phyloP scores from a whole-genome alignment of 2,797 vertebrate genomes.

The Peromyscus eremicus region DNA sequence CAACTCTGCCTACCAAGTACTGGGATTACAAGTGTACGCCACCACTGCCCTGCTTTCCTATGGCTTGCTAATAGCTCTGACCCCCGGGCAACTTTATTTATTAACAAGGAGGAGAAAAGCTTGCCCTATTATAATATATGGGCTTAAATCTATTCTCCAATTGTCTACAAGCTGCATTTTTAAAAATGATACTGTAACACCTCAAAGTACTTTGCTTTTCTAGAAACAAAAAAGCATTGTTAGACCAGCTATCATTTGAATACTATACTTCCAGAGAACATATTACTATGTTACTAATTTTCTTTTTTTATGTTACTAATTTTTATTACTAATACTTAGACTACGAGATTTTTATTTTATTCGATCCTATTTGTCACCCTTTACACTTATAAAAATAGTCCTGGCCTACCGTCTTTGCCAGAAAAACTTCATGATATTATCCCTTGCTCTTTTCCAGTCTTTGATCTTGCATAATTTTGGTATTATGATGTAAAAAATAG shows the following conservation, averaged over 20 bases:
- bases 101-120: neutral
- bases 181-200: neutral
- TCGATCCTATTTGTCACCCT: neutral
- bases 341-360: neutral
- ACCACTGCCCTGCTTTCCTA: too few relatives aligned
- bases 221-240: neutral
- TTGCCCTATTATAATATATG: neutral
- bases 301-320: neutral
- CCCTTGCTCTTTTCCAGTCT: neutral
- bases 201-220: conserved; percentile 15
- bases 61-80: too few relatives aligned
- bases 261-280: neutral
- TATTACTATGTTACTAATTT: neutral
- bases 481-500: neutral
- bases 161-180: neutral
- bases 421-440: neutral
- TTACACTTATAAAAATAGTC: neutral
- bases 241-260: neutral
- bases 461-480: neutral
- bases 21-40: too few relatives aligned
- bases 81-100: too few relatives aligned
- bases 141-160: neutral
- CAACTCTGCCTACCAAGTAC: too few relatives aligned
- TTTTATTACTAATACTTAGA: neutral
- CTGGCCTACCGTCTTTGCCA: neutral